Evolutionary conservation across 2,888 invertebrate species (phyloP), one percentile per base, ranked within the genome.

Genomic region (Caenorhabditis parvicauda): DNA sequence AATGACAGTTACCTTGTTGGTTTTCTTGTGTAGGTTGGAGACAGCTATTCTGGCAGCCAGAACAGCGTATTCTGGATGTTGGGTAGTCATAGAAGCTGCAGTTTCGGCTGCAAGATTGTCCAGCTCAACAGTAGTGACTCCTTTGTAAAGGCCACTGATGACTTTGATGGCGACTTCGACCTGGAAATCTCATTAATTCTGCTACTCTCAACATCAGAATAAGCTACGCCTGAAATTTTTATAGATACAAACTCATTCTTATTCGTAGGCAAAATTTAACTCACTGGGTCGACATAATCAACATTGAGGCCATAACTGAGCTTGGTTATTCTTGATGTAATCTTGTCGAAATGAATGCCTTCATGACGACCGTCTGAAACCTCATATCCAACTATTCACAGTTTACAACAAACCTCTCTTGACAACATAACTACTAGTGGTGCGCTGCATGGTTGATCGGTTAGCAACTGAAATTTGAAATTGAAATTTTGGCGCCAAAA

Each of bases 81-180:
- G 89, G 2, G 92, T 92, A 0, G 96, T 95, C 89, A 95, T 90
- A 28, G 91, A 91, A 12, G 96, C 96, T n/a, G 96, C 92, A 38
- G 91, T 96, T 84, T 98, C 96, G 0, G 98, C 98, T 42, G 98
- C 96, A 65, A 98, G 85, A 82, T 94, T 96, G 83, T 98, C 98
- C 73, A 98, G 84, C 82, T 98, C 94, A 19, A 92, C 89, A 0
- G 96, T 98, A 6, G 92, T 92, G 1, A 99, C 95, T 14, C 96
- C 96, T 60, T 90, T 88, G 82, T 95, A 96, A 38, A 98, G 86
- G 0, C 96, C 96, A 83, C 86, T 90, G 70, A 96, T 92, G 0
- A 96, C 95, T 84, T 92, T 92, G 67, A 83, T 71, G 2, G 84
- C 83, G 27, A 85, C 82, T 5, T 59, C 59, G 9, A 70, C 59